These are phyloP conservation scores for Brachyhypopomus gauderio DNA, from an alignment of 2,113 vertebrate species.

Conservation along the genomic window DNA sequence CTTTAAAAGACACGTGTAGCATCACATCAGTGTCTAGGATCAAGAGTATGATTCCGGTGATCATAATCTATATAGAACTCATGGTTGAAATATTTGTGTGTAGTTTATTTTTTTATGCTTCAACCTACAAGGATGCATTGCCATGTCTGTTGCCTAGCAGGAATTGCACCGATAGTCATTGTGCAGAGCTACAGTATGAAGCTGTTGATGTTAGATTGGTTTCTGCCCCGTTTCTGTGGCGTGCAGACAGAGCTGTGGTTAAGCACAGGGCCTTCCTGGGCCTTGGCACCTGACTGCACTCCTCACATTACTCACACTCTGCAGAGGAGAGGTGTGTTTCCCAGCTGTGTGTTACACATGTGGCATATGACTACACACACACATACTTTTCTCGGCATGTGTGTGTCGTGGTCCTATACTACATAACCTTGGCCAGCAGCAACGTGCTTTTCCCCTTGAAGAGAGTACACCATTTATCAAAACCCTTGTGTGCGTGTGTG, in stretches of 20 bases:
- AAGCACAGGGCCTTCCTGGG: background rate
- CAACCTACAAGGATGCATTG: background rate
- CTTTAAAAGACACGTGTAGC: too few relatives aligned
- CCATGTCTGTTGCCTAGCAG: background rate
- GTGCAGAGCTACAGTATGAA: background rate
- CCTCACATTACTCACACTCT: too few relatives aligned
- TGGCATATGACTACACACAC: background rate
- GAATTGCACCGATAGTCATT: background rate
- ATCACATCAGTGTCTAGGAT: too few relatives aligned
- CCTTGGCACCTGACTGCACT: background rate
- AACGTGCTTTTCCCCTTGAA: conserved; percentile 51
- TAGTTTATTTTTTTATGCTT: too few relatives aligned
- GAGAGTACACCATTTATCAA: conserved; percentile 11
- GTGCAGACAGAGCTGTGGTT: background rate
- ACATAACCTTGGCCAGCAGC: conserved; percentile 69
- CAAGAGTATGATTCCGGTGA: too few relatives aligned
- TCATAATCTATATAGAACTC: too few relatives aligned
- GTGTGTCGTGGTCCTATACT: background rate
- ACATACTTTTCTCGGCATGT: background rate
- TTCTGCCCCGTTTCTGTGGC: too few relatives aligned
- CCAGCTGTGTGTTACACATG: background rate
- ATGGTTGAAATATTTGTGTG: too few relatives aligned
- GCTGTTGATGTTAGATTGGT: background rate
- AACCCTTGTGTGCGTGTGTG: conserved; percentile 15
- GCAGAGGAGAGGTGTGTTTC: background rate